Percentiles rank a stretch among this genome's conserved stretches.
Conservation (phyloP, 1,140 invertebrate genomes). For the Calliphora vicina region DNA sequence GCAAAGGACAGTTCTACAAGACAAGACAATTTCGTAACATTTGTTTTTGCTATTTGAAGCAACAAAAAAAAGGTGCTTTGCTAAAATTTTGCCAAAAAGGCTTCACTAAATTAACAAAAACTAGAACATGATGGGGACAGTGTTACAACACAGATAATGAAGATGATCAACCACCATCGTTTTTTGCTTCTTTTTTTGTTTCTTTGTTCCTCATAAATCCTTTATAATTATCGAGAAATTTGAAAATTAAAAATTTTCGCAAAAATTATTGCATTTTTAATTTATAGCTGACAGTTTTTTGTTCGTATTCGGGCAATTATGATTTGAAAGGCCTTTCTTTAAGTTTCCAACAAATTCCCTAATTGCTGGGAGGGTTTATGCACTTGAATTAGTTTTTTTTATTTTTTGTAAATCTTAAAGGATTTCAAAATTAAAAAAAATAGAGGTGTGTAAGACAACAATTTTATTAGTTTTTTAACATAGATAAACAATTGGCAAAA, state of each 20-base stretch:
- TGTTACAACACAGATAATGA: neutral
- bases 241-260: neutral
- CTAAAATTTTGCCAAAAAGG: neutral
- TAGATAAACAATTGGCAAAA: no score
- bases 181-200: neutral
- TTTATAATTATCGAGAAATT: neutral
- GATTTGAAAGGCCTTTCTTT: neutral
- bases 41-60: no score
- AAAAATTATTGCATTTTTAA: neutral
- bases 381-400: neutral
- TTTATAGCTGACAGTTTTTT: conserved; percentile 12
- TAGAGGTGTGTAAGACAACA: neutral
- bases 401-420: neutral
- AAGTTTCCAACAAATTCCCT: neutral
- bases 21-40: no score
- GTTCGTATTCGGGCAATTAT: neutral
- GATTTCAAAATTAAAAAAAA: neutral
- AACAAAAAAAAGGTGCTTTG: neutral
- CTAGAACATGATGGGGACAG: neutral
- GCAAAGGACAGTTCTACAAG: neutral
- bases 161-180: no score
- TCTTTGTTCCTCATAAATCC: neutral
- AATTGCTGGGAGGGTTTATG: neutral
- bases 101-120: neutral
- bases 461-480: no score